phyloP scores from a whole-genome alignment of 2,113 vertebrate genomes.

The Chascanopsetta lugubris region DNA sequence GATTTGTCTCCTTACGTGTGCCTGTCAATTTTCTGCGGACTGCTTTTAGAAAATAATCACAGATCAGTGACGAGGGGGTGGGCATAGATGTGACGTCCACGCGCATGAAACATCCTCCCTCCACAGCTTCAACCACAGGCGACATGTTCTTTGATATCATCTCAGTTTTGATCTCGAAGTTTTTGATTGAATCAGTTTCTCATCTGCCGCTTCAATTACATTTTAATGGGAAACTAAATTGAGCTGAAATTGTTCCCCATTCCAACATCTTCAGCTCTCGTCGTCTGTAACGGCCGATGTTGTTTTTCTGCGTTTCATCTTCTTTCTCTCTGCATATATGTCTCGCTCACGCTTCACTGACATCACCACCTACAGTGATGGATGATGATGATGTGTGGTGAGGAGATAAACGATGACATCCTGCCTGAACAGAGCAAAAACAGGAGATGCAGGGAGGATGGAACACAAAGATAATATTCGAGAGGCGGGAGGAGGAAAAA shows the following conservation, averaged over 20 bases:
- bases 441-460: neutral
- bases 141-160: slow-evolving; percentile 45
- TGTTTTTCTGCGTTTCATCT: slow-evolving; percentile 38
- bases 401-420: slow-evolving; percentile 29
- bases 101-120: slow-evolving; percentile 4
- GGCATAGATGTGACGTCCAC: slow-evolving; percentile 28
- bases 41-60: slow-evolving; percentile 14
- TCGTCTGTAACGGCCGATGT: slow-evolving; percentile 28
- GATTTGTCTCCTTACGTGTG: neutral
- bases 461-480: slow-evolving; percentile 15
- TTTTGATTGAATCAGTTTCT: slow-evolving; percentile 61
- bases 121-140: slow-evolving; percentile 16
- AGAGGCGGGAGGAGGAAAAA: slow-evolving; percentile 10
- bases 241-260: slow-evolving; percentile 58
- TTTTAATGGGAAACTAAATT: slow-evolving; percentile 65
- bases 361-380: slow-evolving; percentile 26
- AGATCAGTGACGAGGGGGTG: slow-evolving; percentile 9
- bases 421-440: slow-evolving; percentile 3
- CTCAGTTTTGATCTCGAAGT: slow-evolving; percentile 60
- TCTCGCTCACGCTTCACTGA: slow-evolving; percentile 19
- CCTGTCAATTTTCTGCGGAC: neutral
- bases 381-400: slow-evolving; percentile 39
- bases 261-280: slow-evolving; percentile 23
- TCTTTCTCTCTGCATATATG: slow-evolving; percentile 21
- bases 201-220: slow-evolving; percentile 52